phyloP scores from a whole-genome alignment of 2,797 vertebrate genomes.

The Labroides dimidiatus region DNA sequence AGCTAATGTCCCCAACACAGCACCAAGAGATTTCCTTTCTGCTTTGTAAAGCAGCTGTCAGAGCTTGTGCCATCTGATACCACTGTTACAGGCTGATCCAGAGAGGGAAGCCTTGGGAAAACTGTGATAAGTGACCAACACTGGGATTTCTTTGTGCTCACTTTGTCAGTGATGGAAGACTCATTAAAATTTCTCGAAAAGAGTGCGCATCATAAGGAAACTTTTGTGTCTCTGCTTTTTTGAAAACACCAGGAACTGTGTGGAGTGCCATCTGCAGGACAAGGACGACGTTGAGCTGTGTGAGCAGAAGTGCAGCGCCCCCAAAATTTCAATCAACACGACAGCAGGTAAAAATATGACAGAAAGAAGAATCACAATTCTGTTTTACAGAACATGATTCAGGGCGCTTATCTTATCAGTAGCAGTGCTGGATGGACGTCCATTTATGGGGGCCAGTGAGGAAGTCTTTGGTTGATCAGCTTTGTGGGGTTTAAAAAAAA shows the following conservation, averaged over 20 bases:
- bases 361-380: not conserved
- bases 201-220: constrained; percentile 24
- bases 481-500: too few relatives aligned
- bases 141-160: constrained; percentile 56
- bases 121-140: constrained; percentile 68
- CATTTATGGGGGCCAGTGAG: not conserved
- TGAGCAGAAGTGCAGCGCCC: constrained; percentile 86
- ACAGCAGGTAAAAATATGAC: constrained; percentile 83
- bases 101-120: constrained; percentile 74
- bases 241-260: constrained; percentile 87
- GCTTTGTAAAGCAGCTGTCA: constrained; percentile 76
- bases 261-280: constrained; percentile 92
- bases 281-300: constrained; percentile 83
- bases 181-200: constrained; percentile 45
- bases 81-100: constrained; percentile 55
- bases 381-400: not conserved
- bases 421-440: not conserved
- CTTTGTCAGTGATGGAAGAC: constrained; percentile 53
- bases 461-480: not conserved
- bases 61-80: constrained; percentile 69
- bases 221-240: constrained; percentile 37
- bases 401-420: not conserved
- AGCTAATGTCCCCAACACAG: constrained; percentile 71
- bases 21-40: constrained; percentile 77
- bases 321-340: constrained; percentile 86